phyloP scores from a whole-genome alignment of 2,888 invertebrate genomes.

The Tanytarsus gracilentus region DNA sequence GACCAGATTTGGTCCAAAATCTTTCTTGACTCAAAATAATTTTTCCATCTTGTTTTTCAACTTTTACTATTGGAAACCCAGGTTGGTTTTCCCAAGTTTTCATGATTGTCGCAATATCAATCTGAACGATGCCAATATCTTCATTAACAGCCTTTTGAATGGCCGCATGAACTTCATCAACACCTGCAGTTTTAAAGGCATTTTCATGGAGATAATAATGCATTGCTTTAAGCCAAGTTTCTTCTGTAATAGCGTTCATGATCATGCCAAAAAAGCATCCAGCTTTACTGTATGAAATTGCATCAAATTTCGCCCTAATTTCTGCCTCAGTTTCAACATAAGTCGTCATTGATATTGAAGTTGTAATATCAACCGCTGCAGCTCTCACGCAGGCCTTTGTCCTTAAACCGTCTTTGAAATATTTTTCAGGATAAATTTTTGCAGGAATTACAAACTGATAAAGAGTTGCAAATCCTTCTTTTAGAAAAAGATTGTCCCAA shows the following conservation, averaged over 20 bases:
- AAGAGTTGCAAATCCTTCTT: constrained; percentile 57
- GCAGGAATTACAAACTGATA: constrained; percentile 55
- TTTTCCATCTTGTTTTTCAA: constrained; percentile 31
- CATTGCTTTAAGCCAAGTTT: not conserved
- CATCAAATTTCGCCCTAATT: constrained; percentile 48
- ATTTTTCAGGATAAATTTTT: constrained; percentile 41
- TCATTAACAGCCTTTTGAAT: not conserved
- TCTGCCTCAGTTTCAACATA: constrained; percentile 46
- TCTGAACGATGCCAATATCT: not conserved
- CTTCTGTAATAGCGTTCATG: not conserved
- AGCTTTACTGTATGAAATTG: constrained; percentile 56
- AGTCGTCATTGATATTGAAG: constrained; percentile 48
- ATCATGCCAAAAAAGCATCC: constrained; percentile 30
- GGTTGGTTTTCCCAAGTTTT: not conserved
- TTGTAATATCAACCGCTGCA: constrained; percentile 45
- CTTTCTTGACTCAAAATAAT: not conserved
- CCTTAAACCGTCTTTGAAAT: constrained; percentile 46
- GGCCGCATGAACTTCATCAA: not conserved
- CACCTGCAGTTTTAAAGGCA: not conserved
- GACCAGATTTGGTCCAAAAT: constrained; percentile 30
- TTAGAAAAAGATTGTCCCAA: constrained; percentile 58
- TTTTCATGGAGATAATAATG: not conserved
- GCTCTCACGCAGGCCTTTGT: constrained; percentile 44
- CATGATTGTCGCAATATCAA: not conserved
- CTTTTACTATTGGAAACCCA: not conserved